Conservation (phyloP, 2,797 vertebrate species). For the Mus spretus region DNA sequence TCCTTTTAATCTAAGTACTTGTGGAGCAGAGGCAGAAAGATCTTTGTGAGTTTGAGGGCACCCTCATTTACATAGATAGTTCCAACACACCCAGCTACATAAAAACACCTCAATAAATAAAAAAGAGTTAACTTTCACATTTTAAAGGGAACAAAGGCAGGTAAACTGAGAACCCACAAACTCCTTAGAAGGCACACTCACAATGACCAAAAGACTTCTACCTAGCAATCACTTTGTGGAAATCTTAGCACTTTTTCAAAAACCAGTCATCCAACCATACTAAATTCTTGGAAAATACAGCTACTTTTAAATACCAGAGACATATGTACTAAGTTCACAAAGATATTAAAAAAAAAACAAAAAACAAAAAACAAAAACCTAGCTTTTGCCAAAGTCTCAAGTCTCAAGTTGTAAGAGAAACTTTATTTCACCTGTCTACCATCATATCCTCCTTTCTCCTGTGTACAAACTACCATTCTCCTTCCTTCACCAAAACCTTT, state of each 20-base stretch:
- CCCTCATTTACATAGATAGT: not conserved
- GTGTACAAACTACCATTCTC: rapidly evolving
- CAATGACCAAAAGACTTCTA: not conserved
- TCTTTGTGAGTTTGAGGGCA: not conserved
- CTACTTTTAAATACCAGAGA: not conserved
- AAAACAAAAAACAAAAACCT: too few relatives aligned
- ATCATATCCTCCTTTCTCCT: not conserved
- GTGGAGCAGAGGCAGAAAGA: not conserved
- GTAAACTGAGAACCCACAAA: not conserved
- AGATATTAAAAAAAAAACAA: not conserved
- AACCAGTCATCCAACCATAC: not conserved
- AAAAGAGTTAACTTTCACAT: too few relatives aligned
- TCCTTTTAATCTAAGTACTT: not conserved
- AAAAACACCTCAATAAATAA: not conserved
- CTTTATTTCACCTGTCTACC: not conserved
- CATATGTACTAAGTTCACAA: not conserved
- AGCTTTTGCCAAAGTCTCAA: not conserved
- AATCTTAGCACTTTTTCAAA: too few relatives aligned
- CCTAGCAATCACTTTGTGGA: not conserved
- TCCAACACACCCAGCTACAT: not conserved
- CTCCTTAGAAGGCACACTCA: not conserved
- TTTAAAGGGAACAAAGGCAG: not conserved
- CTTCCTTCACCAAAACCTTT: not conserved
- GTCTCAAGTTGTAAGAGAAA: not conserved
- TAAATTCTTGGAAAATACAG: not conserved